Evolutionary conservation across 2,797 vertebrate genomes (phyloP).

Genomic region (Amniataba percoides): DNA sequence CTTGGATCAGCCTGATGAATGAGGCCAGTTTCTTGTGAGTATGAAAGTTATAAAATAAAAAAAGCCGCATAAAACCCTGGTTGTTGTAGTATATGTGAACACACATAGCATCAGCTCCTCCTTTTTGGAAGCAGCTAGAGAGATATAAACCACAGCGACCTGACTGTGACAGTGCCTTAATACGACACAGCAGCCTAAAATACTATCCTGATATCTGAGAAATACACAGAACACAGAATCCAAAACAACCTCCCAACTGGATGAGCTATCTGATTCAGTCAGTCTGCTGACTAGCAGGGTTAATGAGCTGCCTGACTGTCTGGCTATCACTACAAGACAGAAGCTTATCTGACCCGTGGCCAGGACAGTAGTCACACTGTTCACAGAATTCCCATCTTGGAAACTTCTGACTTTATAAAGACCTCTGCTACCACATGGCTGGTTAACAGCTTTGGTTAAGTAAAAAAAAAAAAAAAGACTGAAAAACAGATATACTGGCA

Average conservation of each 20-base stretch:
- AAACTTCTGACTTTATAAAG: conserved; percentile 38
- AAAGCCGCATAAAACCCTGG: too few species aligned
- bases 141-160: conserved; percentile 7
- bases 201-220: conserved; percentile 14
- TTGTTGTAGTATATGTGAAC: background rate
- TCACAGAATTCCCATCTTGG: conserved; percentile 42
- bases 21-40: background rate
- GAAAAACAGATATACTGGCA: background rate
- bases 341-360: conserved; percentile 50
- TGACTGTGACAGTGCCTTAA: background rate
- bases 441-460: conserved; percentile 27
- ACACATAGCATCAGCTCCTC: background rate
- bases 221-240: conserved; percentile 10
- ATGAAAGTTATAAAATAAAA: background rate
- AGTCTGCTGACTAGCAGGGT: conserved; percentile 33
- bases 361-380: conserved; percentile 48
- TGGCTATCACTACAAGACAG: conserved; percentile 46
- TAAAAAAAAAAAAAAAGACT: background rate
- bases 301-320: conserved; percentile 50
- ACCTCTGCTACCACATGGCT: conserved; percentile 20
- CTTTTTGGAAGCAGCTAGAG: background rate
- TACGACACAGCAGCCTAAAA: conserved; percentile 14
- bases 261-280: conserved; percentile 53
- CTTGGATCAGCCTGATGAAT: background rate
- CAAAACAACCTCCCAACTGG: background rate